A percentile compares a stretch with the other conserved stretches of the same genome.
Conservation (phyloP, 2,113 vertebrate species). For the Willisornis vidua region DNA sequence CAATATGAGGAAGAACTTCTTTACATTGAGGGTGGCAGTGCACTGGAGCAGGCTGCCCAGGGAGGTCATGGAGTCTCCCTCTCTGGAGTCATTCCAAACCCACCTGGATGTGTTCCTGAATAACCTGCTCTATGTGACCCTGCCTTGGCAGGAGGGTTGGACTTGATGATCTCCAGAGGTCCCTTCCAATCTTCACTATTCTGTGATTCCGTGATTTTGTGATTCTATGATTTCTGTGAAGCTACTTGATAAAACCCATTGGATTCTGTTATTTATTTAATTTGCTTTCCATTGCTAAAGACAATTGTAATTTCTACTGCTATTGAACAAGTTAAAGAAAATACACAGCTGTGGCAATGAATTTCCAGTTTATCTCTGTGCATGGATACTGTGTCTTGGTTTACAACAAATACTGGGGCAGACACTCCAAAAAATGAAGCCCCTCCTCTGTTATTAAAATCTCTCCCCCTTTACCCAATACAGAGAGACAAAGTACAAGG, state of each 20-base stretch:
- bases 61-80: not conserved
- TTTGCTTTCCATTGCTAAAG: not conserved
- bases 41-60: not conserved
- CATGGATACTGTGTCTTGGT: not conserved
- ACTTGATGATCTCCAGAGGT: not conserved
- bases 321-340: not conserved
- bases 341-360: not conserved
- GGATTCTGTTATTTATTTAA: not conserved
- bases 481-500: not conserved
- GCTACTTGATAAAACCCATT: not conserved
- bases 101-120: fast-evolving
- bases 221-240: not conserved
- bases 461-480: not conserved
- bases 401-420: not conserved
- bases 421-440: not conserved
- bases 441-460: not conserved
- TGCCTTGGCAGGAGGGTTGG: not conserved
- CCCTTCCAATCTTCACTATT: not conserved
- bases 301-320: not conserved
- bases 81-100: not conserved
- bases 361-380: not conserved
- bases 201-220: not conserved
- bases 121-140: not conserved
- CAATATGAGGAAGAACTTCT: not conserved
- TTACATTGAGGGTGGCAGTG: not conserved